These are phyloP conservation scores for Drosophila atroscutellata DNA, from an alignment of 2,888 invertebrate genomes.

Conservation along the genomic window DNA sequence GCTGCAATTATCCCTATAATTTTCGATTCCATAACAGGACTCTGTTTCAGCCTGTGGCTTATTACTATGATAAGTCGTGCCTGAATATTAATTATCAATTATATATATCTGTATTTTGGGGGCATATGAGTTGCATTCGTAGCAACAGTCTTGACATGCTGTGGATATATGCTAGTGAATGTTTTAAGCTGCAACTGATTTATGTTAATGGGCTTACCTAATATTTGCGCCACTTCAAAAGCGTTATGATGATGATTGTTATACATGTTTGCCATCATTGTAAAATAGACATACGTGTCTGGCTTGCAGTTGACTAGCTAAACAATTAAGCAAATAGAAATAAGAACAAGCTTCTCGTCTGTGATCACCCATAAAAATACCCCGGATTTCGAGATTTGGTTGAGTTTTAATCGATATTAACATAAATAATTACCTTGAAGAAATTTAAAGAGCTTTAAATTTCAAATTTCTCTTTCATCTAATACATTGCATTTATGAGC, in stretches of 20 bases:
- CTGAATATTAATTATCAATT: conserved; percentile 53
- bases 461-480: neutral
- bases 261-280: conserved; percentile 70
- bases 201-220: conserved; percentile 68
- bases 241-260: conserved; percentile 71
- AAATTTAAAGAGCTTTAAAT: neutral
- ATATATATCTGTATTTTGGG: conserved; percentile 1
- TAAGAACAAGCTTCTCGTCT: no score
- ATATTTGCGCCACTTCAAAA: conserved; percentile 68
- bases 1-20: neutral
- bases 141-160: conserved; percentile 42
- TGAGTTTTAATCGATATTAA: neutral
- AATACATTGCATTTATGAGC: neutral
- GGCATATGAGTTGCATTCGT: conserved; percentile 22
- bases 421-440: neutral
- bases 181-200: conserved; percentile 61
- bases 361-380: neutral
- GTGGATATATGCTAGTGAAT: conserved; percentile 33
- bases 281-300: conserved; percentile 75
- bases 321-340: conserved; percentile 37
- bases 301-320: conserved; percentile 51
- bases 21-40: conserved; percentile 11
- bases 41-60: conserved; percentile 37
- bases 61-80: conserved; percentile 61
- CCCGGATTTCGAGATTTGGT: neutral